Evolutionary conservation across 2,888 invertebrate genomes (phyloP).

Genomic region (Eurytoma adleriae): DNA sequence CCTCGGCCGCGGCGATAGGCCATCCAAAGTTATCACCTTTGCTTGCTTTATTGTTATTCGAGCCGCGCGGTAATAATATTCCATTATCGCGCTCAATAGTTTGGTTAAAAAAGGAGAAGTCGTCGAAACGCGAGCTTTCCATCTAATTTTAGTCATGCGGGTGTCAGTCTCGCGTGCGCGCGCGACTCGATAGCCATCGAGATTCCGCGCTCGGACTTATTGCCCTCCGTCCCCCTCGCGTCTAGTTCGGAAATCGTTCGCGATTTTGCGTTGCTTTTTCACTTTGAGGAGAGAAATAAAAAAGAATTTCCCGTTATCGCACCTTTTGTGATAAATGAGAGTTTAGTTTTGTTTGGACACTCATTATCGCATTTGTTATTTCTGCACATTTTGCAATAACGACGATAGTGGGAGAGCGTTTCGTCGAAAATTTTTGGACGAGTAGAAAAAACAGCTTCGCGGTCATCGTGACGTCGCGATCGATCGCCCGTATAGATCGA

Average conservation of each 20-base stretch:
- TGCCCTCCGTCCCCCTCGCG: no score
- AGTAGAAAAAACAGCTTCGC: neutral
- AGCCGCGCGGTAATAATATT: slow-evolving; percentile 58
- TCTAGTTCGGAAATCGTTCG: neutral
- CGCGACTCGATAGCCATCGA: neutral
- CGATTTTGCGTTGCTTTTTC: neutral
- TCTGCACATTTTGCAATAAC: slow-evolving; percentile 38
- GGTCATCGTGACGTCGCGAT: neutral
- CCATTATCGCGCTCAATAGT: slow-evolving; percentile 57
- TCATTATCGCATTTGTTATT: slow-evolving; percentile 31
- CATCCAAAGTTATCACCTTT: slow-evolving; percentile 60
- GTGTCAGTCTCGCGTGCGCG: slow-evolving; percentile 41
- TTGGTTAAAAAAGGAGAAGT: slow-evolving; percentile 35
- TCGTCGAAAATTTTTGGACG: slow-evolving; percentile 8
- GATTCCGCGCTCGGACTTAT: neutral
- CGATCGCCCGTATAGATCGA: neutral
- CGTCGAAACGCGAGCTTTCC: slow-evolving; percentile 57
- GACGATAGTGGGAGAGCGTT: slow-evolving; percentile 16
- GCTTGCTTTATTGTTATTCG: slow-evolving; percentile 60
- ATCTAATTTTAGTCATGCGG: slow-evolving; percentile 51
- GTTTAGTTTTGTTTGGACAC: slow-evolving; percentile 34
- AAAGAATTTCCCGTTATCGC: neutral
- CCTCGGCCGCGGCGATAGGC: slow-evolving; percentile 67
- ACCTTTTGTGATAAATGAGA: slow-evolving; percentile 11
- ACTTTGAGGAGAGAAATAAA: neutral